phyloP scores from a whole-genome alignment of 2,113 vertebrate species.

The Corythaixoides concolor region DNA sequence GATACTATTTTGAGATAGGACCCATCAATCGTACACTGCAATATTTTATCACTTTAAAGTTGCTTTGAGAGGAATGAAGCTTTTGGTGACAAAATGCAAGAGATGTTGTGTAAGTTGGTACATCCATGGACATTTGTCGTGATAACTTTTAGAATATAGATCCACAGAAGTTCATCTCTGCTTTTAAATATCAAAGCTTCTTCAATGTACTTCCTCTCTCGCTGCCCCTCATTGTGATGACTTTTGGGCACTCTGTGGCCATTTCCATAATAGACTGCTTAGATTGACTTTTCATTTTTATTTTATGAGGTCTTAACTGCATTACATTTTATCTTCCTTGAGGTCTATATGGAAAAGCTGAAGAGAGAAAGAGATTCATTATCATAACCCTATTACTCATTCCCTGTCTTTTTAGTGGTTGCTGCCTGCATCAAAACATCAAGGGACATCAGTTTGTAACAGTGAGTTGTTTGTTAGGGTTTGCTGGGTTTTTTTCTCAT shows the following conservation, averaged over 20 bases:
- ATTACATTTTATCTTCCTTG: background rate
- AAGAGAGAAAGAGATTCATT: background rate
- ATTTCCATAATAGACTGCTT: background rate
- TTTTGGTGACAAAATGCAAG: background rate
- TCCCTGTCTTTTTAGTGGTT: background rate
- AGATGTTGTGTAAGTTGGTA: background rate
- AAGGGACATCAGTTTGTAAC: background rate
- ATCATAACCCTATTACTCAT: background rate
- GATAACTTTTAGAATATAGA: background rate
- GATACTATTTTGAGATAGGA: background rate
- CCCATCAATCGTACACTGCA: background rate
- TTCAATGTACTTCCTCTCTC: fast-evolving
- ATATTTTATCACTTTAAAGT: background rate
- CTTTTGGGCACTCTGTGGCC: background rate
- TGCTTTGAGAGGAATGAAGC: background rate
- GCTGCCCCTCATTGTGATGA: background rate
- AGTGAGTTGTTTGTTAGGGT: background rate
- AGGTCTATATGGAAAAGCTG: background rate
- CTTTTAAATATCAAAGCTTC: background rate
- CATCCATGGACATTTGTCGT: background rate
- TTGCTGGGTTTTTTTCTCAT: background rate
- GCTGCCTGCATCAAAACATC: background rate
- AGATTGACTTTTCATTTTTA: background rate
- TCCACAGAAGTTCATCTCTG: fast-evolving
- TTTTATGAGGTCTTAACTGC: background rate